Evolutionary conservation across 2,888 invertebrate genomes (phyloP), one percentile per base, ranked within the genome.

Genomic region (Cryptus armator): DNA sequence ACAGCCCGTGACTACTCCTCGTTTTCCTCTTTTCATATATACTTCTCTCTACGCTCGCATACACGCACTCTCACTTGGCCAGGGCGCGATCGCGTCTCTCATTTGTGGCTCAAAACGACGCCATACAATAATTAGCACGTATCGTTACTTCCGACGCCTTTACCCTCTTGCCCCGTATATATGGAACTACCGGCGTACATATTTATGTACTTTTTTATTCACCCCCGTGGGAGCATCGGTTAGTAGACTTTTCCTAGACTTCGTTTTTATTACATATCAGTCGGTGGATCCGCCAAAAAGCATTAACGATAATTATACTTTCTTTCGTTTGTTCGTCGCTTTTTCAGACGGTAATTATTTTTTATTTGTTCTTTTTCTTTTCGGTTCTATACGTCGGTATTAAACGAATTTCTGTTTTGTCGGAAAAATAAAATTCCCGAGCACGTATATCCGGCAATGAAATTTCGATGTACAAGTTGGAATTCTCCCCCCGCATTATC

Each of bases 361-460:
- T 29, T 59, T 10, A 9, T 3, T 5, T 3, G n/a, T 37, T 10
- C 32, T 46, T 19, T 6, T 37, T 7, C 2, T 24, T 24, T 24
- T 24, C 7, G 19, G 19, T 64, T 37, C 37, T 7, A 7, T 9
- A 7, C 16, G 4, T 16, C 19, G 10, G 19, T n/a, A 78, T 51
- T 59, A 14, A 46, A 43, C 19, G 71, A 19, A 48, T 77, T 32
- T 81, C 70, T 64, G 71, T 43, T 71, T 53, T 46, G 16, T 24
- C 37, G 12, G 19, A 46, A 14, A 59, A 76, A 82, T 85, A 85
- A 85, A 85, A 76, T 85, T 80, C 37, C 82, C 16, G 37, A 7
- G 75, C 85, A 85, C 85, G 85, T 85, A 85, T 85, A 79, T 79
- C 43, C 43, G 76, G 82, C 85, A 76, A 85, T 85, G 85, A 82